These are phyloP conservation scores for Astyanax mexicanus DNA, from an alignment of 2,797 vertebrate genomes.

Conservation along the genomic window DNA sequence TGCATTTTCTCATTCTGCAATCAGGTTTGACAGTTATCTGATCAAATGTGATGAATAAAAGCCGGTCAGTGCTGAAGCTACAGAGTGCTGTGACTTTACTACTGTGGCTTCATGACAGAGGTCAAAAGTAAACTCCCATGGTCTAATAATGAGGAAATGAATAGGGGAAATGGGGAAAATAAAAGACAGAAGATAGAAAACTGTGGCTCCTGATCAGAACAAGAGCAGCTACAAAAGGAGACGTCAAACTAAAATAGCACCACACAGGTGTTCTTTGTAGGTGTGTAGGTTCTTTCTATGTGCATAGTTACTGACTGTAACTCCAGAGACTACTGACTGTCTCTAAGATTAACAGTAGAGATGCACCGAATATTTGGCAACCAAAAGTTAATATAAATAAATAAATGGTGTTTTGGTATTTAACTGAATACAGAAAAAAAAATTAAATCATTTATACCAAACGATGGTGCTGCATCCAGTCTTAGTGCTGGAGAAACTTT, in stretches of 20 bases:
- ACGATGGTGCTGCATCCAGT: too few species aligned
- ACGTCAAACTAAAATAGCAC: neutral
- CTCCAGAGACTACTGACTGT: too few species aligned
- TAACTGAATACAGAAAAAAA: too few species aligned
- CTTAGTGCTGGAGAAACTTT: too few species aligned
- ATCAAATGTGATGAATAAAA: too few species aligned
- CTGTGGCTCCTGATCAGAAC: neutral
- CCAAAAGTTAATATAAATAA: too few species aligned
- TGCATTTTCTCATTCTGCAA: too few species aligned
- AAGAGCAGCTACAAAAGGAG: neutral
- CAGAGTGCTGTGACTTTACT: neutral
- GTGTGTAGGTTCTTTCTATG: neutral
- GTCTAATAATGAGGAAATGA: neutral
- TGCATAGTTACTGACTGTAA: neutral
- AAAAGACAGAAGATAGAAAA: neutral
- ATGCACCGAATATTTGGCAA: too few species aligned
- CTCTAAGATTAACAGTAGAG: too few species aligned
- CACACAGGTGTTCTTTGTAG: neutral
- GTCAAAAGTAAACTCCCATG: constrained; percentile 1
- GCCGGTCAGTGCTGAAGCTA: neutral
- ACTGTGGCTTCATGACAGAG: constrained; percentile 16
- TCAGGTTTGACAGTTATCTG: too few species aligned
- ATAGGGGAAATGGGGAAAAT: neutral
- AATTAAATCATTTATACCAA: too few species aligned
- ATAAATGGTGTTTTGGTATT: too few species aligned